Evolutionary conservation across 1,140 invertebrate genomes (phyloP).

Genomic region (Chlorops oryzae): DNA sequence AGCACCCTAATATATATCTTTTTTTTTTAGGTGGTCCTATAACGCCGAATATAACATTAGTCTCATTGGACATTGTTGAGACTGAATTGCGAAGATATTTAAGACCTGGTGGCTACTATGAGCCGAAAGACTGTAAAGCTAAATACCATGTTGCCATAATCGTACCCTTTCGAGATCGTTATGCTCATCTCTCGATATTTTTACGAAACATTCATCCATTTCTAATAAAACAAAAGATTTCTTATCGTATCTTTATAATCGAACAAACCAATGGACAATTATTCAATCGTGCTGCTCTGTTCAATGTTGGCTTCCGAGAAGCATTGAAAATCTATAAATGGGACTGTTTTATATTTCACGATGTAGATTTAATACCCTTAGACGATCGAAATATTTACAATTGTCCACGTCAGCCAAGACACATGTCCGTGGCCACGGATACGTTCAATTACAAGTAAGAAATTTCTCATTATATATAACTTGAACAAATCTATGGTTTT

Average conservation of each 20-base stretch:
- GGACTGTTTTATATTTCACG: conserved; percentile 93
- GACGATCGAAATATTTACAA: conserved; percentile 88
- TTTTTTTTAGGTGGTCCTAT: conserved; percentile 44
- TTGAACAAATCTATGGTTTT: conserved; percentile 10
- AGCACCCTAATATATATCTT: too few relatives aligned
- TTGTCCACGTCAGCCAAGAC: conserved; percentile 83
- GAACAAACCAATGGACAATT: conserved; percentile 72
- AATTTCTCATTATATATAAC: neutral
- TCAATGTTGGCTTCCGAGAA: conserved; percentile 93
- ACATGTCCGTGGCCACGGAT: conserved; percentile 92
- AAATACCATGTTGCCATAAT: conserved; percentile 79
- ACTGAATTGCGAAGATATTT: conserved; percentile 51
- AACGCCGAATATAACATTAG: conserved; percentile 46
- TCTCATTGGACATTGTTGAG: conserved; percentile 47
- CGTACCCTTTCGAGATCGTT: conserved; percentile 75
- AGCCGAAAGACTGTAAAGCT: conserved; percentile 68
- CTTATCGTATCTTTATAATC: conserved; percentile 93
- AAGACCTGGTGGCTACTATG: conserved; percentile 66
- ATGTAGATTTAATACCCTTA: conserved; percentile 89
- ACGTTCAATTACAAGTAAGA: conserved; percentile 76
- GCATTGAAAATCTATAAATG: conserved; percentile 69
- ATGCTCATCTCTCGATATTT: conserved; percentile 75
- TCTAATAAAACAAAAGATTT: conserved; percentile 80
- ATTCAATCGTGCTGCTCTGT: conserved; percentile 88
- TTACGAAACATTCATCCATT: conserved; percentile 87